Evolutionary conservation across 2,888 invertebrate species (phyloP).

Genomic region (Camptogramma bilineatum): DNA sequence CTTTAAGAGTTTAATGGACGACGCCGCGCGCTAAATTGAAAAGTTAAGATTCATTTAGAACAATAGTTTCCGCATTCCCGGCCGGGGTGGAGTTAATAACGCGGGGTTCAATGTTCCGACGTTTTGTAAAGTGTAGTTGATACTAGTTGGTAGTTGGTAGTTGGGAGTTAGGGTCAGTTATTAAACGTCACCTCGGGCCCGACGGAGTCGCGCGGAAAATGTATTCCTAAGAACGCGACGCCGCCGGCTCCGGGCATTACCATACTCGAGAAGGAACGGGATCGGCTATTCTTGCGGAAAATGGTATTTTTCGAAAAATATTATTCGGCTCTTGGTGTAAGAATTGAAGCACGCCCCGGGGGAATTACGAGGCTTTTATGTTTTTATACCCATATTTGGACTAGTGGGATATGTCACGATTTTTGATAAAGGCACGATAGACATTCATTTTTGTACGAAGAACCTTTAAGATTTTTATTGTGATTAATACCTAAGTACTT

Average conservation of each 20-base stretch:
- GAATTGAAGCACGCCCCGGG: slow-evolving; percentile 1
- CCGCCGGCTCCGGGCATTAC: slow-evolving; percentile 23
- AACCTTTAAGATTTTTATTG: no score
- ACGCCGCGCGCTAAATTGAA: slow-evolving; percentile 48
- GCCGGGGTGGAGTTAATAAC: slow-evolving; percentile 10
- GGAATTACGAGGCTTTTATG: not conserved
- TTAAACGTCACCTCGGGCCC: slow-evolving; percentile 23
- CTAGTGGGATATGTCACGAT: no score
- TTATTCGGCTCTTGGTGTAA: not conserved
- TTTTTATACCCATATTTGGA: not conserved
- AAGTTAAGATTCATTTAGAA: slow-evolving; percentile 53
- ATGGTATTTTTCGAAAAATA: slow-evolving; percentile 23
- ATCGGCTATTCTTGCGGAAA: slow-evolving; percentile 30
- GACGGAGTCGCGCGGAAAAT: slow-evolving; percentile 24
- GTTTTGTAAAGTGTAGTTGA: slow-evolving; percentile 43
- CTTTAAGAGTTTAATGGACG: slow-evolving; percentile 46
- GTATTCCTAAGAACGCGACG: slow-evolving; percentile 25
- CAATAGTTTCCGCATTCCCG: slow-evolving; percentile 41
- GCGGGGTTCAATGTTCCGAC: slow-evolving; percentile 39
- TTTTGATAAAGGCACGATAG: no score
- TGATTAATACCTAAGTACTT: no score
- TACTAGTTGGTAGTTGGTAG: slow-evolving; percentile 40
- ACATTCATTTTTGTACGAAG: no score
- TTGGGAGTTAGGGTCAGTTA: slow-evolving; percentile 29
- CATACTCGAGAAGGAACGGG: slow-evolving; percentile 32